phyloP scores from a whole-genome alignment of 2,888 invertebrate species.

The Trichogramma evanescens region DNA sequence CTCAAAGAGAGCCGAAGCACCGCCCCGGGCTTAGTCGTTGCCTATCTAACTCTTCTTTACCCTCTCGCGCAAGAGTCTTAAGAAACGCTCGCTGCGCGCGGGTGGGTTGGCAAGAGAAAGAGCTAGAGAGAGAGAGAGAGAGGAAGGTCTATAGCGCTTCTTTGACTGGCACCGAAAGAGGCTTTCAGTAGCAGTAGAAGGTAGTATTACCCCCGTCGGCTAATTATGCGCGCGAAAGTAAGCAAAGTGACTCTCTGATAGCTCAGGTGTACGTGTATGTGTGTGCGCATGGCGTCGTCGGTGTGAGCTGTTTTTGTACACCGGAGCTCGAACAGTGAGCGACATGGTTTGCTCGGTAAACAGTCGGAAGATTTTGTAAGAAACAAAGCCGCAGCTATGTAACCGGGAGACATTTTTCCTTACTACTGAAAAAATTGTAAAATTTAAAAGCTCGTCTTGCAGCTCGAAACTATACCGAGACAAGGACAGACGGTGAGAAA shows the following conservation, averaged over 20 bases:
- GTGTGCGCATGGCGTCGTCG: background rate
- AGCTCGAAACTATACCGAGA: too few relatives aligned
- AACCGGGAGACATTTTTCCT: too few relatives aligned
- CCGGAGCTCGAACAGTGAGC: too few relatives aligned
- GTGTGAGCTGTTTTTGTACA: background rate
- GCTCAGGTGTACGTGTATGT: too few relatives aligned
- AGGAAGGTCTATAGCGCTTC: constrained; percentile 1
- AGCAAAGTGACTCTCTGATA: background rate
- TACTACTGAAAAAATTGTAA: too few relatives aligned
- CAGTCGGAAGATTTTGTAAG: too few relatives aligned
- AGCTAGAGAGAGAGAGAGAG: background rate
- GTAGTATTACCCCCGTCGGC: background rate
- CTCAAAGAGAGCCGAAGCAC: constrained; percentile 7
- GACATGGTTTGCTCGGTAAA: too few relatives aligned
- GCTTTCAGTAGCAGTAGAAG: background rate
- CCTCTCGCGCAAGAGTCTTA: constrained; percentile 13
- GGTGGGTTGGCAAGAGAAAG: background rate
- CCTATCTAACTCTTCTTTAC: constrained; percentile 1
- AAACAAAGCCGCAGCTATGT: too few relatives aligned
- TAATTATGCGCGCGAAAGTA: constrained; percentile 8
- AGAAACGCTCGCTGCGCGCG: constrained; percentile 7
- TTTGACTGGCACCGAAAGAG: constrained; percentile 8
- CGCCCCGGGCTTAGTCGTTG: constrained; percentile 3
- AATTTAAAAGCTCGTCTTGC: too few relatives aligned
- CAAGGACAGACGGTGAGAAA: too few relatives aligned